phyloP scores from a whole-genome alignment of 2,797 vertebrate genomes.

The Thripadectes ignobilis region DNA sequence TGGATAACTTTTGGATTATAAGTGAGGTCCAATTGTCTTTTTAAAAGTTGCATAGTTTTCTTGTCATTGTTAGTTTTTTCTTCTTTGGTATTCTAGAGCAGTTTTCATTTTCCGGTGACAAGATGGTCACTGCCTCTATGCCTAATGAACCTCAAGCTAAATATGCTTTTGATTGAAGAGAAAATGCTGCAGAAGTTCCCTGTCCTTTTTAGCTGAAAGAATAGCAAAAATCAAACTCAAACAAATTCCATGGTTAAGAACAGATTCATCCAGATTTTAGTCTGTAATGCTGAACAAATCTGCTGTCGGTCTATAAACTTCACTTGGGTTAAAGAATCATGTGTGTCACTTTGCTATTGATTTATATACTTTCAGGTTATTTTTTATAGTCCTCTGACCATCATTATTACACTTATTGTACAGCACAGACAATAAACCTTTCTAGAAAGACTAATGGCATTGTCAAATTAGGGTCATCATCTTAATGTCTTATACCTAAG shows the following conservation, averaged over 20 bases:
- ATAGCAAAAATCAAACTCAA: not conserved
- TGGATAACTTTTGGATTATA: not conserved
- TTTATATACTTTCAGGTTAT: slow-evolving; percentile 4
- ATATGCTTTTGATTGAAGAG: not conserved
- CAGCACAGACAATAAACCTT: slow-evolving; percentile 15
- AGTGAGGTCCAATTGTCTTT: not conserved
- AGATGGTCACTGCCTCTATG: not conserved
- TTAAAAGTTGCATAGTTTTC: not conserved
- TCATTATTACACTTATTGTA: slow-evolving; percentile 8
- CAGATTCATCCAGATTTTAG: not conserved
- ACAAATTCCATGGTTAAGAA: not conserved
- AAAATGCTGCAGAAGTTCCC: not conserved
- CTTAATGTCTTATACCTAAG: not conserved
- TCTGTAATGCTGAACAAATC: not conserved
- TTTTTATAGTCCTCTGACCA: not conserved
- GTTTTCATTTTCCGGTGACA: not conserved
- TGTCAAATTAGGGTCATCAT: slow-evolving; percentile 17
- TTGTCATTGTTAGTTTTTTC: not conserved
- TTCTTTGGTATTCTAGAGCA: not conserved
- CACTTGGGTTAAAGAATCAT: not conserved
- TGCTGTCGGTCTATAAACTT: not conserved
- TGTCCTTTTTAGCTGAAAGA: not conserved
- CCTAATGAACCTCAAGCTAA: not conserved
- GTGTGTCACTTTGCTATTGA: not conserved
- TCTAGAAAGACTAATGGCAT: slow-evolving; percentile 14